A percentile compares a stretch with the other conserved stretches of the same genome.
phyloP scores from a whole-genome alignment of 1,140 invertebrate genomes.

The Calephelis virginiensis region DNA sequence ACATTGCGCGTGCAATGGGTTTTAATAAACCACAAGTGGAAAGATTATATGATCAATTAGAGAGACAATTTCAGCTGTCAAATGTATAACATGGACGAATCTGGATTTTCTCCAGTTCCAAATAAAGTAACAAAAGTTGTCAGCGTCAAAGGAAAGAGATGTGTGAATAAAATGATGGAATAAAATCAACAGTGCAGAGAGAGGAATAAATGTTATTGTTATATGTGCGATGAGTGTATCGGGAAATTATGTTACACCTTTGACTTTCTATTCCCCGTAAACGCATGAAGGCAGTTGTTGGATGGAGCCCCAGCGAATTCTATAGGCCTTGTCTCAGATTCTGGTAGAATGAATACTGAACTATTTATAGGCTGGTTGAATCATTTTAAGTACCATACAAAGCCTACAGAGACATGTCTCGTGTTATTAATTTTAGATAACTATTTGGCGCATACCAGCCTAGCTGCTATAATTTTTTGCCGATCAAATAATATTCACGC shows the following conservation, averaged over 20 bases:
- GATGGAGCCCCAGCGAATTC: neutral
- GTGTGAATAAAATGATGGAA: neutral
- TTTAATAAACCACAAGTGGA: neutral
- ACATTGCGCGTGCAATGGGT: too few relatives aligned
- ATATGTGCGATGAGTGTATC: neutral
- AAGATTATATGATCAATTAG: neutral
- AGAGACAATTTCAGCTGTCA: neutral
- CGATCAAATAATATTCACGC: too few relatives aligned
- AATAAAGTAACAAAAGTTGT: neutral
- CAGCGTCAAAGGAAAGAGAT: neutral
- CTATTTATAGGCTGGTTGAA: neutral
- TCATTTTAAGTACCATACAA: neutral
- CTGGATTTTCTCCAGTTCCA: neutral
- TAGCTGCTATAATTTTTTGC: too few relatives aligned
- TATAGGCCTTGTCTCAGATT: neutral
- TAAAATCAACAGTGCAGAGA: neutral
- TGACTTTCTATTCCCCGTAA: too few relatives aligned
- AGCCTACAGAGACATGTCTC: neutral
- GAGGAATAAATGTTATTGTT: neutral
- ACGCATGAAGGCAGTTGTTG: too few relatives aligned
- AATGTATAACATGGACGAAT: neutral
- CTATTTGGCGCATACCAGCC: too few relatives aligned
- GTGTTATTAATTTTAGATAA: too few relatives aligned
- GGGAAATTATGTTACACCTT: conserved; percentile 4
- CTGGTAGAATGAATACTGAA: neutral